Conservation (phyloP, 2,888 invertebrate genomes). For the Amphipoea lucens region DNA sequence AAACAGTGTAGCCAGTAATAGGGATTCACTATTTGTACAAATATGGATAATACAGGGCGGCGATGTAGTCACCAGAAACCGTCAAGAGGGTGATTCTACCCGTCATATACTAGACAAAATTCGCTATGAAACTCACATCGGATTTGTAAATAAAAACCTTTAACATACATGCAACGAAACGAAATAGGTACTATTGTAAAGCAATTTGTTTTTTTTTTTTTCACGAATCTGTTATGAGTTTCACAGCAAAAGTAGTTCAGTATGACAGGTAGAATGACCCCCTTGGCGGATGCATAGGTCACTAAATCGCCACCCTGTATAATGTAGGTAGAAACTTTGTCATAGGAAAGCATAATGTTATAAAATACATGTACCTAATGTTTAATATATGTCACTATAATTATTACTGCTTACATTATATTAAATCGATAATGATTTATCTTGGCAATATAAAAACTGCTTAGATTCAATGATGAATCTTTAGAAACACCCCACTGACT, state of each 20-base stretch:
- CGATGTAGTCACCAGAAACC: neutral
- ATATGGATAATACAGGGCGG: neutral
- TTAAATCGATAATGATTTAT: neutral
- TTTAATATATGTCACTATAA: neutral
- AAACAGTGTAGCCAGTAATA: neutral
- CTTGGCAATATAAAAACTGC: neutral
- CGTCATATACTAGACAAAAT: neutral
- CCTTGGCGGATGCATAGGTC: neutral
- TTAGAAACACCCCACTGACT: slow-evolving; percentile 44
- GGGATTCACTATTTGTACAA: neutral
- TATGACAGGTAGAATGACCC: neutral
- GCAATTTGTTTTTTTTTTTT: neutral
- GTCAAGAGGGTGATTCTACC: neutral
- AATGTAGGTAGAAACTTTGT: neutral
- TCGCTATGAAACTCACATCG: neutral
- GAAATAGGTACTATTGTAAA: neutral
- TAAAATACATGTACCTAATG: neutral
- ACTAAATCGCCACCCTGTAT: neutral
- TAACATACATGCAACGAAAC: neutral
- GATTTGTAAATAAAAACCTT: neutral
- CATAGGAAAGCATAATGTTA: neutral
- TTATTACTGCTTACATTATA: neutral
- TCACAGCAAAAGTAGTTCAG: neutral
- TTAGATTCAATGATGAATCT: slow-evolving; percentile 10
- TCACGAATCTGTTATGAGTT: neutral